Evolutionary conservation across 2,797 vertebrate genomes (phyloP).

Genomic region (Chelon auratus): DNA sequence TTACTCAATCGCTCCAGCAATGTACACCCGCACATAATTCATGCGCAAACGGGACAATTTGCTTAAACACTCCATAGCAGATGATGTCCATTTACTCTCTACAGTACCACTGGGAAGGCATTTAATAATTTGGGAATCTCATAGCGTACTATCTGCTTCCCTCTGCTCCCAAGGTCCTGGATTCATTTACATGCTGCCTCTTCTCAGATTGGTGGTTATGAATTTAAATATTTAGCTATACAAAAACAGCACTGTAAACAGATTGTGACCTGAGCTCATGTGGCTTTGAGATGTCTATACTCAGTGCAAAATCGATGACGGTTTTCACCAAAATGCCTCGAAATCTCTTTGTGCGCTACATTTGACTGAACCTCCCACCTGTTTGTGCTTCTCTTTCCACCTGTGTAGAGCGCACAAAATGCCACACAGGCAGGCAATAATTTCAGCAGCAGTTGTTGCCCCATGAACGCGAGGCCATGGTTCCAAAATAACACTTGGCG

Average conservation of each 20-base stretch:
- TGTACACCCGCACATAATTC: constrained; percentile 35
- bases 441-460: too few species aligned
- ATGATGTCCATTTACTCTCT: constrained; percentile 48
- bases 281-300: too few species aligned
- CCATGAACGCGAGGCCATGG: too few species aligned
- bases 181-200: constrained; percentile 11
- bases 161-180: background rate
- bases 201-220: background rate
- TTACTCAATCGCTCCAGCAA: constrained; percentile 62
- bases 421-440: too few species aligned
- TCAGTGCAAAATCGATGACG: too few species aligned
- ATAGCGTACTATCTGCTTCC: constrained; percentile 21
- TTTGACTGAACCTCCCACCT: background rate
- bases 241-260: background rate
- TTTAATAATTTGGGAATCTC: constrained; percentile 45
- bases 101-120: constrained; percentile 26
- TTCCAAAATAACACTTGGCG: too few species aligned
- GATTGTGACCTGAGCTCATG: too few species aligned
- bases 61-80: constrained; percentile 33
- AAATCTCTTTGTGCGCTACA: constrained; percentile 6
- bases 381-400: background rate
- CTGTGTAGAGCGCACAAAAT: too few species aligned
- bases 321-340: background rate
- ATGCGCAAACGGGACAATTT: constrained; percentile 33
- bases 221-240: background rate